Evolutionary conservation across 1,140 invertebrate genomes (phyloP), one percentile per base, ranked within the genome.

Genomic region (Orussus abietinus): DNA sequence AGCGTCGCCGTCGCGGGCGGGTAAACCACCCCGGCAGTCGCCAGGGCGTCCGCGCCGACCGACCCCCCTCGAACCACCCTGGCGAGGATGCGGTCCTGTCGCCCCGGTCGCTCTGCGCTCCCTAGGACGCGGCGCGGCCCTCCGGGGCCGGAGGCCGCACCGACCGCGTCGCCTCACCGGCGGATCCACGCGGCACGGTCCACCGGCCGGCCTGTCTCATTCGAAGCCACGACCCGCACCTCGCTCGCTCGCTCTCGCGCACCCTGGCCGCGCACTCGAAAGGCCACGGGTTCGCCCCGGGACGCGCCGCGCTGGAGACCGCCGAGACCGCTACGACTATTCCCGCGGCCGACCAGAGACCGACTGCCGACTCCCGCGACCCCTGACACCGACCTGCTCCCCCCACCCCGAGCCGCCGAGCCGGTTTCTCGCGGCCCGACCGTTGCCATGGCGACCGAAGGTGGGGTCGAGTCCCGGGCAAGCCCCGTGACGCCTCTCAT

Each of bases 21-120:
- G 64, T 68, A 71, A 59, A 69, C 63, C 65, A 69, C 69, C 66
- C 69, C 69, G 69, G 66, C 66, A 63, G 67, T 68, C 66, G 65
- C 68, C 65, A 71, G 68, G 68, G 66, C 65, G 65, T 68, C 65
- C 65, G 62, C 64, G 56, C 62, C 66, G 62, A 57, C 64, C 38
- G 65, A 62, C 60, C 66, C 66, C 55, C 66, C 66, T 53, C 65
- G 66, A 69, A 68, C 66, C 68, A 70, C 67, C 66, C 67, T 70
- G 67, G 49, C 56, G n/a, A n/a, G n/a, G n/a, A n/a, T n/a, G n/a
- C n/a, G n/a, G n/a, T n/a, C n/a, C n/a, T n/a, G n/a, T n/a, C n/a
- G n/a, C n/a, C n/a, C n/a, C n/a, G n/a, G n/a, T n/a, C n/a, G n/a
- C n/a, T n/a, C n/a, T n/a, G n/a, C n/a, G n/a, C n/a, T n/a, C n/a